Evolutionary conservation across 2,797 vertebrate species (phyloP), one percentile per base, ranked within the genome.

Genomic region (Harpagifer antarcticus): DNA sequence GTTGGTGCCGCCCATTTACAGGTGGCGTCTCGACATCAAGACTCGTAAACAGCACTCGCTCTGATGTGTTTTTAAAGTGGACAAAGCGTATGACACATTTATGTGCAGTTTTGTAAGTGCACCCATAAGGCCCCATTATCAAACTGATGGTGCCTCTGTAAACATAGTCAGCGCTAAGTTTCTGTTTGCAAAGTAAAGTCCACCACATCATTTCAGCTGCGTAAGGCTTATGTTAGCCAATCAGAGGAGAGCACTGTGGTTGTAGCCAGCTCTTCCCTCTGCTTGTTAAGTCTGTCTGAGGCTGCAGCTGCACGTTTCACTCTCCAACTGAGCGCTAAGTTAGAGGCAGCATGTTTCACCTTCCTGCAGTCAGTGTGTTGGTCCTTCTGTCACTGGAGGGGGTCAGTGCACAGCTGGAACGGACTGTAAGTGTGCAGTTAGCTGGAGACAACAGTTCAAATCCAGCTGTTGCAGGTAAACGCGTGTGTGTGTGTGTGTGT

Each of bases 161-260:
- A 65, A 70, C 13, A n/a, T 1, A 1, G 4, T 37, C 19, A 33
- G 50, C 7, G 10, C 3, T 14, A 11, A 13, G 10, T 66, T 37
- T 62, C 52, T 85, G 0, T 86, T 72, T 83, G 40, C 69, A 58
- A 44, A 62, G 13, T 72, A 66, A 79, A 84, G 80, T 85, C 84
- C 82, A 68, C 15, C 27, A 63, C 20, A 9, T 62, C 23, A 52
- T 23, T 69, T 60, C 3, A 17, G 20, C 70, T 73, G 50, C 13
- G 49, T 78, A 62, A 64, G 62, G 52, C 15, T 69, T 70, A 67
- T 23, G 19, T 6, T 37, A 59, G 43, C 79, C 76, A 90, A 82
- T 86, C 71, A 72, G 44, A 68, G 2, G 4, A 33, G 2, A 27
- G 20, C 0, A 2, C 27, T 23, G 5, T 23, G n/a, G 0, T 48